Base-by-base conservation (phyloP, 2,113 vertebrate species). In the Oncorhynchus nerka region DNA sequence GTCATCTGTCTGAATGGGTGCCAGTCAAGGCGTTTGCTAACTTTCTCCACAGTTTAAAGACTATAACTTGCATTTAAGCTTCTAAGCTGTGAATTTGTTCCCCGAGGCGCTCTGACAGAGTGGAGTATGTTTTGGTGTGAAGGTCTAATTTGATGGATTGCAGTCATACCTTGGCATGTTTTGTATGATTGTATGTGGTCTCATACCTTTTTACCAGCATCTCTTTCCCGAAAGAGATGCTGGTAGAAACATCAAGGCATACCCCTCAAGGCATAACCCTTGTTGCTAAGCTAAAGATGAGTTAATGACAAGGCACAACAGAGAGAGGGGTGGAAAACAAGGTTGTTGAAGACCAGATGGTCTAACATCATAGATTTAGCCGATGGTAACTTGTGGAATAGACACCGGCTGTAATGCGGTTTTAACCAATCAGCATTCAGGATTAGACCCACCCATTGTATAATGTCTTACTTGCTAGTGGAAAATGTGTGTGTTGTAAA, bases 321-420 rank as follows among this genome's bases (percentile, higher is more conserved):
- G 39, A 75, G 75, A 74, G 26, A 84, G 16, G 3, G 39, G 39
- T 8, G 75, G 74, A 87, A 88, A 85, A 89, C 72, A 83, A 81
- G 66, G 81, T 73, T 79, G 87, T 93, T 89, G 91, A 91, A 92
- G 84, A 92, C 74, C 92, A 92, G 93, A 91, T 92, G 91, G 90
- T 57, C 39, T 9, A 45, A 45, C 8, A 9, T 45, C 8, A 45
- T 45, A 2, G 39, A 45, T 39, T 39, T 39, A 8, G 34, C 34
- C 7, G 34, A 8, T 39, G 34, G 34, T 9, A 45, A 45, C 8
- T 45, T 45, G 39, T 45, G 39, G 39, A 45, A 45, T 45, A 45
- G 39, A 45, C 39, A 45, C 39, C 0, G 39, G 8, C 2, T 45
- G 8, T 9, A 45, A 45, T 45, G 8, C 8, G 2, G 39, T 45